Base-by-base conservation (phyloP, 2,113 vertebrate genomes). In the Melanerpes aurifrons region DNA sequence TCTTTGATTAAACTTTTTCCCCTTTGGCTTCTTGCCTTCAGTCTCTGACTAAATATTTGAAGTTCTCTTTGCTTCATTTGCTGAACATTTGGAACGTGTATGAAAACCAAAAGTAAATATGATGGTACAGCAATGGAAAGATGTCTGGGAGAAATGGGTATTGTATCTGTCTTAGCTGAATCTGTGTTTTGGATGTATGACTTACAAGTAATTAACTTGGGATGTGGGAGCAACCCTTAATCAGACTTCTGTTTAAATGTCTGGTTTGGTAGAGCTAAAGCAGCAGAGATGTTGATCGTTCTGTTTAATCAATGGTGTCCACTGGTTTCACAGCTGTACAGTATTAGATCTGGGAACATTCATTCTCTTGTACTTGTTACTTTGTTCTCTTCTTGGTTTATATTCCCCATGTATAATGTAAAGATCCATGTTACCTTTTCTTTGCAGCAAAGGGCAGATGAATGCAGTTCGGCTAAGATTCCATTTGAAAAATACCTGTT, bases 1-100 rank as follows among this genome's bases (percentile, higher is more conserved):
- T 94, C 88, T 93, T 70, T 63, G 93, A 96, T 96, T 96, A 96
- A 96, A 95, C 69, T 82, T 82, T 68, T 95, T 75, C 75, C 92
- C 91, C 35, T 90, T 91, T 59, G 94, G 91, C 93, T 84, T 85
- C 64, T 94, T 0, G 22, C 84, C 78, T 92, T 87, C 1, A 1
- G 85, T 89, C 40, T 94, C 54, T 94, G 69, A 80, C 54, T 96
- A 64, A 82, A 24, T 58, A 29, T 72, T 68, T 80, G 69, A 61
- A 92, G 72, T 58, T 63, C 12, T 84, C 21, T n/a, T 79, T 10
- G 20, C 61, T 57, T 3, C 26, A 1, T 81, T 66, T 22, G 48
- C 80, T 59, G n/a, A 58, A 14, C 17, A 10, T 29, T 3, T 29
- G 50, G 35, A n/a, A 53, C 29, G 81, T 76, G 53, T 57, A 12